Evolutionary conservation across 1,140 invertebrate genomes (phyloP).

Genomic region (Drosophila saltans): DNA sequence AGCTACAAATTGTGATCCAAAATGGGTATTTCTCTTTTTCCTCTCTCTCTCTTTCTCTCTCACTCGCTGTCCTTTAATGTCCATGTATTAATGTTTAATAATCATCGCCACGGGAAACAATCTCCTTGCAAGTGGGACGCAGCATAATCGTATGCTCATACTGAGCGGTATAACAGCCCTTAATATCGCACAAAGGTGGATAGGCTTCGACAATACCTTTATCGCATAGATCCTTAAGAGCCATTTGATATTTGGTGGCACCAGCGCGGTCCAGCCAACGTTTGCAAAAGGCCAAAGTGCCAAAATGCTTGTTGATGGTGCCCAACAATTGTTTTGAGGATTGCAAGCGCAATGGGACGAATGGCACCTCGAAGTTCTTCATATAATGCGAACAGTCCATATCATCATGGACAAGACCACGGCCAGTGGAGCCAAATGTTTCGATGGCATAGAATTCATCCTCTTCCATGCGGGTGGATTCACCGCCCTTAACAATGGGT

Average conservation of each 20-base stretch:
- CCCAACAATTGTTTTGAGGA: constrained; percentile 97
- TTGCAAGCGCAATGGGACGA: constrained; percentile 94
- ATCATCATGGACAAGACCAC: constrained; percentile 98
- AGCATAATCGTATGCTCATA: constrained; percentile 99
- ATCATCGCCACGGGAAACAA: constrained; percentile 97
- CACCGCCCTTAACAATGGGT: constrained; percentile 99
- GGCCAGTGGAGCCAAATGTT: constrained; percentile 99
- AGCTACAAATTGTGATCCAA: constrained; percentile 36
- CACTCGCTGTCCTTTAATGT: not conserved
- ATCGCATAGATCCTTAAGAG: constrained; percentile 98
- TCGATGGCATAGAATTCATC: constrained; percentile 99
- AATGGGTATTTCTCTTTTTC: constrained; percentile 3
- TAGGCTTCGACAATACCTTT: constrained; percentile 98
- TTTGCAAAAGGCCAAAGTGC: constrained; percentile 99
- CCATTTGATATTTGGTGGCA: constrained; percentile 99
- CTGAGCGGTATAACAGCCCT: constrained; percentile 99
- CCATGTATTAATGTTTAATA: constrained; percentile 86
- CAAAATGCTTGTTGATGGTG: constrained; percentile 99
- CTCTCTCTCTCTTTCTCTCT: constrained; percentile 5
- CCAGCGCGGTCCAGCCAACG: constrained; percentile 99
- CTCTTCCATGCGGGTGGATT: constrained; percentile 99
- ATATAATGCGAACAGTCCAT: constrained; percentile 99
- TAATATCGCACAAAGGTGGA: constrained; percentile 98
- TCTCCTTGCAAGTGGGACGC: constrained; percentile 99
- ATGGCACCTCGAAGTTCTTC: constrained; percentile 98